Percentiles rank a stretch among this genome's conserved stretches.
These are phyloP conservation scores for Temnothorax curvispinosus DNA, from an alignment of 1,140 invertebrate species.

Conservation along the genomic window DNA sequence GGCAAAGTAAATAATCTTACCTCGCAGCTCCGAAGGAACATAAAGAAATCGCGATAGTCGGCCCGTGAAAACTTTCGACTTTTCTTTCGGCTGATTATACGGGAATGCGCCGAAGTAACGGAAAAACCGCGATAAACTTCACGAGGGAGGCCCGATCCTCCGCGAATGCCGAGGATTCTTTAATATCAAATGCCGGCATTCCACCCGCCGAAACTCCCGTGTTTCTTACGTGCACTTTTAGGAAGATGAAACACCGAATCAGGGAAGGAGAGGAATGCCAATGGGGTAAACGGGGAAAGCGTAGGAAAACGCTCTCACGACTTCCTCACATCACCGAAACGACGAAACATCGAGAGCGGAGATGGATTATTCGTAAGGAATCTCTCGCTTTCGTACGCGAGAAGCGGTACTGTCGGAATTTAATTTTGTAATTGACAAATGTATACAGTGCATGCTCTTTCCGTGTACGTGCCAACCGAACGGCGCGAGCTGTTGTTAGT, in stretches of 20 bases:
- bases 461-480: not conserved
- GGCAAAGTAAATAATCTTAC: constrained; percentile 4
- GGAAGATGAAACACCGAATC: constrained; percentile 78
- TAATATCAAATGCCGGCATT: constrained; percentile 67
- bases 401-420: not conserved
- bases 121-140: constrained; percentile 55
- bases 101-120: not conserved
- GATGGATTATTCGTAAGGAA: constrained; percentile 38
- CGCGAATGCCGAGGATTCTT: constrained; percentile 61
- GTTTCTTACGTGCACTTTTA: constrained; percentile 72
- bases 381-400: not conserved
- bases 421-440: constrained; percentile 18
- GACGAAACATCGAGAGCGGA: constrained; percentile 9
- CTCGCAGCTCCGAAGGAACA: not conserved
- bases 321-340: constrained; percentile 30
- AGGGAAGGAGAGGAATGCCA: constrained; percentile 59
- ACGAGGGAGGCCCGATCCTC: not conserved
- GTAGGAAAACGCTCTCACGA: constrained; percentile 60
- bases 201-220: constrained; percentile 57
- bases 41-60: constrained; percentile 30
- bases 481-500: not conserved
- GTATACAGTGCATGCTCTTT: not conserved
- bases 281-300: constrained; percentile 44
- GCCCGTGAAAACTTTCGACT: constrained; percentile 19
- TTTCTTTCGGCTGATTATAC: constrained; percentile 45